Conservation (phyloP, 30 jellyfish, hydroid and myxozoan species). For the Pelagia noctiluca region DNA sequence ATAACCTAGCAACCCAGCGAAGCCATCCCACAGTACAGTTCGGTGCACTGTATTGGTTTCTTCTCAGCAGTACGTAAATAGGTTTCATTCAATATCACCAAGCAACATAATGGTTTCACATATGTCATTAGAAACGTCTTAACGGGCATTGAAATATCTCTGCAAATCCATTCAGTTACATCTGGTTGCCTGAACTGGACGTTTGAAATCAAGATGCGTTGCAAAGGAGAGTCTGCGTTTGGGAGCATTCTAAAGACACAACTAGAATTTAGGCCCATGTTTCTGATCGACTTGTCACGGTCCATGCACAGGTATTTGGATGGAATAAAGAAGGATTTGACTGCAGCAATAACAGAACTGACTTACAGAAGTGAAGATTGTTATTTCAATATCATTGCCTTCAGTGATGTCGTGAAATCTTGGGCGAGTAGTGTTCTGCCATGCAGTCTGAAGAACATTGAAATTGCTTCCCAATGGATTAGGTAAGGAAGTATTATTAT, state of each 20-base stretch:
- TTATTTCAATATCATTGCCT: conserved; percentile 67
- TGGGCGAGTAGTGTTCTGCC: conserved; percentile 73
- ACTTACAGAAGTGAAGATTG: conserved; percentile 37
- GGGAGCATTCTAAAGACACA: no score
- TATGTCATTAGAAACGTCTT: no score
- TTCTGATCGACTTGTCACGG: conserved; percentile 75
- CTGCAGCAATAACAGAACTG: conserved; percentile 29
- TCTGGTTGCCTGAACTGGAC: no score
- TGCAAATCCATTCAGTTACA: no score
- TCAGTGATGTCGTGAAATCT: conserved; percentile 48
- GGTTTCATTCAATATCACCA: no score
- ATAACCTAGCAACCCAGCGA: no score
- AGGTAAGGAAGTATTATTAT: conserved; percentile 20
- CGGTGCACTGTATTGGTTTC: conserved; percentile 39
- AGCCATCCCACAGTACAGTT: conserved; percentile 36
- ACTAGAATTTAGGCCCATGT: conserved; percentile 16
- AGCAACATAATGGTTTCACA: no score
- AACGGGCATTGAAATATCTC: no score
- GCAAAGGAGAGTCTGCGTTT: neutral
- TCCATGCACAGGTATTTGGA: conserved; percentile 69
- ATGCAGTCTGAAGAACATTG: conserved; percentile 56
- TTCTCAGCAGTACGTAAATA: neutral
- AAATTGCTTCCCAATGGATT: conserved; percentile 70
- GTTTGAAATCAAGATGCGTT: neutral
- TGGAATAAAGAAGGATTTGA: conserved; percentile 54